phyloP scores from a whole-genome alignment of 1,140 invertebrate genomes.

The Platorchestia sp. region DNA sequence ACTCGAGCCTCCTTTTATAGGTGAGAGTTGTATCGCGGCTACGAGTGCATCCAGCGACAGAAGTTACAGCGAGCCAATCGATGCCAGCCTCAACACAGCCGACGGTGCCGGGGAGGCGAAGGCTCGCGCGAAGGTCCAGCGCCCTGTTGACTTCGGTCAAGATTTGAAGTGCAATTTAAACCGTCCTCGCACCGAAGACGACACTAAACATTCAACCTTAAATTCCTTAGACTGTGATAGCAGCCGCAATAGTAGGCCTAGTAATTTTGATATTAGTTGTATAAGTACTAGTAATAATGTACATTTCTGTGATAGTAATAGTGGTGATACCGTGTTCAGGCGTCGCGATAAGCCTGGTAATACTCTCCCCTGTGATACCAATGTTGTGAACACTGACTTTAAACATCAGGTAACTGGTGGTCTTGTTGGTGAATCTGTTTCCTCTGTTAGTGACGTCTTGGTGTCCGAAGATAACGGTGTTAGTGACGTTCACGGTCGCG shows the following conservation, averaged over 20 bases:
- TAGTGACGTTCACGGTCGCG: not conserved
- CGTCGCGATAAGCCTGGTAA: not conserved
- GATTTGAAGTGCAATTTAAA: not conserved
- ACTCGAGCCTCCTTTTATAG: too few relatives aligned
- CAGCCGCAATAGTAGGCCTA: not conserved
- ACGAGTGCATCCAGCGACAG: too few relatives aligned
- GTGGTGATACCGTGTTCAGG: not conserved
- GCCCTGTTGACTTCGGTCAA: slow-evolving; percentile 11
- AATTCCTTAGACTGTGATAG: slow-evolving; percentile 33
- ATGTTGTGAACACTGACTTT: not conserved
- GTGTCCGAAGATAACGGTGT: not conserved
- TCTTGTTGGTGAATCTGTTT: not conserved
- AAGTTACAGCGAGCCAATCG: not conserved
- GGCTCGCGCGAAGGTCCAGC: not conserved
- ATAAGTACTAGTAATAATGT: not conserved
- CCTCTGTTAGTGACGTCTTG: not conserved
- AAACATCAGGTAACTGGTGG: not conserved
- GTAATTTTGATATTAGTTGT: not conserved
- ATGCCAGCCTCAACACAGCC: not conserved
- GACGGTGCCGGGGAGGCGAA: not conserved
- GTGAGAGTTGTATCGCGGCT: too few relatives aligned
- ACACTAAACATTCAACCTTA: not conserved
- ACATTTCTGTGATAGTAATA: not conserved
- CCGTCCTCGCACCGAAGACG: not conserved
- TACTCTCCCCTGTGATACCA: too few relatives aligned